Percentiles rank a stretch among this genome's conserved stretches.
Evolutionary conservation across 1,140 invertebrate genomes (phyloP).

Genomic region (Gryllus bimaculatus): DNA sequence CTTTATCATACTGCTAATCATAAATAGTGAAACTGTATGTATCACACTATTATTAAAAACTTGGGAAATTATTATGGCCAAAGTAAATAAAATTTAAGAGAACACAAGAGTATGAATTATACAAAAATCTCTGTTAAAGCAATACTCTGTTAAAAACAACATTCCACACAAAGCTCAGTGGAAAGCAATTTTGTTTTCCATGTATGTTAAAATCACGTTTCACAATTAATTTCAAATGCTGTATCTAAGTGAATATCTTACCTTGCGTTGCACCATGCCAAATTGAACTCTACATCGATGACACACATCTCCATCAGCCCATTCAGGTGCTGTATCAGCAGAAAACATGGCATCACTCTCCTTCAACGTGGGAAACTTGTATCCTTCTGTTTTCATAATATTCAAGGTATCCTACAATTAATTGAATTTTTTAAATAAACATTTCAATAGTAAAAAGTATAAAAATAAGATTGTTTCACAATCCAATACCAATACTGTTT

Average conservation of each 20-base stretch:
- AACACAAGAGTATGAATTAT: too few relatives aligned
- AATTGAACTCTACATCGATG: slow-evolving; percentile 84
- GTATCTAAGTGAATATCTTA: slow-evolving; percentile 25
- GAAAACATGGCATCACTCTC: slow-evolving; percentile 98
- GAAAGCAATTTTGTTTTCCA: too few relatives aligned
- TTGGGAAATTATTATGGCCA: too few relatives aligned
- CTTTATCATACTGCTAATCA: too few relatives aligned
- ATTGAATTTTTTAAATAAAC: slow-evolving; percentile 17
- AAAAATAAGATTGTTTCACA: neutral
- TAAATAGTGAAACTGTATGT: too few relatives aligned
- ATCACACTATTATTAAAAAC: too few relatives aligned
- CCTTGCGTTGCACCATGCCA: slow-evolving; percentile 71
- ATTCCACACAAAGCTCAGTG: too few relatives aligned
- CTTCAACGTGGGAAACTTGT: slow-evolving; percentile 83
- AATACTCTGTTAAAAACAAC: too few relatives aligned
- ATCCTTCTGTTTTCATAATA: slow-evolving; percentile 88
- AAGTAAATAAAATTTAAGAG: too few relatives aligned
- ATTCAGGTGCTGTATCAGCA: slow-evolving; percentile 92
- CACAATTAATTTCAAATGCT: neutral
- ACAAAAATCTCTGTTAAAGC: too few relatives aligned
- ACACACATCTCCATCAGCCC: slow-evolving; percentile 92
- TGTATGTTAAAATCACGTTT: neutral
- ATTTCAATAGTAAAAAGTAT: neutral
- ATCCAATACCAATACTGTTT: neutral
- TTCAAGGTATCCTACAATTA: slow-evolving; percentile 77